phyloP scores from a whole-genome alignment of 1,140 invertebrate genomes.

The Acromyrmex heyeri region DNA sequence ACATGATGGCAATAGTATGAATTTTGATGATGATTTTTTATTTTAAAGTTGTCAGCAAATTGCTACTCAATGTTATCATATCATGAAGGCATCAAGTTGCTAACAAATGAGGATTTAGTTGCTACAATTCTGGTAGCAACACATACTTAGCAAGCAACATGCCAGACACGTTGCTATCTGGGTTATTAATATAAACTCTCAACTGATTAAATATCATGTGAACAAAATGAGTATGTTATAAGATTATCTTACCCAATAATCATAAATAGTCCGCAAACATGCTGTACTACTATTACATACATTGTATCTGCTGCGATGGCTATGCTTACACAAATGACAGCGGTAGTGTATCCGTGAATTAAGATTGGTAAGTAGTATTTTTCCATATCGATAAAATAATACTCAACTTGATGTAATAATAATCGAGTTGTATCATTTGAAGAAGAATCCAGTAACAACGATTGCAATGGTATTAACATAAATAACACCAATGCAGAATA shows the following conservation, averaged over 20 bases:
- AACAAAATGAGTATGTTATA: neutral
- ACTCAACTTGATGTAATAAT: constrained; percentile 55
- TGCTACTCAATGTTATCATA: no score
- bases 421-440: constrained; percentile 37
- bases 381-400: constrained; percentile 45
- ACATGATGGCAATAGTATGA: no score
- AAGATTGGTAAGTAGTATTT: constrained; percentile 59
- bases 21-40: no score
- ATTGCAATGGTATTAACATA: constrained; percentile 50
- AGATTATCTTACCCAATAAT: constrained; percentile 36
- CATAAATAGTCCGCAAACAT: constrained; percentile 55
- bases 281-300: constrained; percentile 50
- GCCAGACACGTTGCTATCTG: no score
- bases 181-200: neutral
- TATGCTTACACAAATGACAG: constrained; percentile 40
- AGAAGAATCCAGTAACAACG: constrained; percentile 21
- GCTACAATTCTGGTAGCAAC: no score
- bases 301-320: constrained; percentile 50
- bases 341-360: constrained; percentile 45
- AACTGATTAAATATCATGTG: neutral
- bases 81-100: no score
- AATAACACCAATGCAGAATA: constrained; percentile 34
- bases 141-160: no score
- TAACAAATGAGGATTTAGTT: no score
- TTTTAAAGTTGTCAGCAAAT: no score